Base-by-base conservation (phyloP, 2,797 vertebrate genomes). In the Cetoscarus ocellatus region DNA sequence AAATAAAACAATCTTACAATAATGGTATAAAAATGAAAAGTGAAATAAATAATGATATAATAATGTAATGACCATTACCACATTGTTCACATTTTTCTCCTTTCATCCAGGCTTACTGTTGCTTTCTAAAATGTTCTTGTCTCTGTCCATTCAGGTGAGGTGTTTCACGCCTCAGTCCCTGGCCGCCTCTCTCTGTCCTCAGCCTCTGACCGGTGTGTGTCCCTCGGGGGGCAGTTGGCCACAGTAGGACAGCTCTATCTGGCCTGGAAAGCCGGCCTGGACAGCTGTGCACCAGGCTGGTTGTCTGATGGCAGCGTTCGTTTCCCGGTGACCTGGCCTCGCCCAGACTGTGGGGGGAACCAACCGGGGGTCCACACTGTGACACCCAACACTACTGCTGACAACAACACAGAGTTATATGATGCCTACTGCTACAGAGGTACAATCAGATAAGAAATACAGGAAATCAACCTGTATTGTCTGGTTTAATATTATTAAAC, bases 271-370 rank as follows among this genome's bases (percentile, higher is more conserved):
- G 86, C 95, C 0, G 97, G 97, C 0, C 87, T 98, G 80, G 96
- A 99, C 84, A 96, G 92, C 77, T 99, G 98, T 0, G 95, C 97
- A 80, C 96, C 96, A 0, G 98, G 97, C 64, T 98, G 98, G 98
- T 82, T 99, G 77, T 96, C 96, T 0, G 98, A 99, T 0, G 96
- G 96, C 82, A 99, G 97, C 42, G 93, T 97, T 27, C 96, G 96
- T 40, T 97, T 95, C 73, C 96, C 97, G 0, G 96, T 98, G 86
- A 87, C 88, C 34, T 84, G 85, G 39, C 94, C 95, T 0, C 93
- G 92, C 17, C 94, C 90, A n/a, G 95, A 95, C 55, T 99, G 98
- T 18, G 96, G 95, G 0, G 96, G 94, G 0, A 92, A 88, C 0
- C 78, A 90, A 34, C 90, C 95, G 0, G 98, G 97, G 0, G 95